These are phyloP conservation scores for Ctenoplectra terminalis DNA, from an alignment of 1,140 invertebrate genomes.

Conservation along the genomic window DNA sequence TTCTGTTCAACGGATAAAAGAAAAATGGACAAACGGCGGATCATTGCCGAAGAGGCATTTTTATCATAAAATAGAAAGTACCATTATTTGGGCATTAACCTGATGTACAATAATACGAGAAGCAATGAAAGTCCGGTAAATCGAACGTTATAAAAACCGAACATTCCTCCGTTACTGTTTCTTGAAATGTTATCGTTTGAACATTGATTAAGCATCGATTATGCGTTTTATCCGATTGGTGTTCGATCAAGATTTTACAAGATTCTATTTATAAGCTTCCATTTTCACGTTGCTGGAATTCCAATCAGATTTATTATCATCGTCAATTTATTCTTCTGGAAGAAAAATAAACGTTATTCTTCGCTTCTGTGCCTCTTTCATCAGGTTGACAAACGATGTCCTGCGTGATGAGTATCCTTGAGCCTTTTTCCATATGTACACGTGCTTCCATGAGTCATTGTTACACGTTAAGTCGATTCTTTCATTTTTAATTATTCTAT, in stretches of 20 bases:
- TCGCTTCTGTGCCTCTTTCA: not conserved
- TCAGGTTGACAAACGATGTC: slow-evolving; percentile 10
- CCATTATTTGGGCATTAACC: slow-evolving; percentile 12
- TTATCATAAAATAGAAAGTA: slow-evolving; percentile 22
- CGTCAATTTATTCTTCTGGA: not conserved
- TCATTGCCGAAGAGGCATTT: not conserved
- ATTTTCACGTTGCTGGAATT: not conserved
- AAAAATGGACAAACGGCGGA: not conserved
- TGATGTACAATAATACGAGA: not conserved
- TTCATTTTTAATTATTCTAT: not conserved
- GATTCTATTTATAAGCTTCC: not conserved
- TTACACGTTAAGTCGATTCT: not conserved
- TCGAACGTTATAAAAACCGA: not conserved
- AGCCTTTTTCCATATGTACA: slow-evolving; percentile 19
- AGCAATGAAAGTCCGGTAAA: not conserved
- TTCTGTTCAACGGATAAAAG: not conserved
- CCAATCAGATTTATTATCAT: not conserved
- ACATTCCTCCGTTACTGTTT: not conserved
- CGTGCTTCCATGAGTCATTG: not conserved
- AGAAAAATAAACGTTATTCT: not conserved
- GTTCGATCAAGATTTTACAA: not conserved
- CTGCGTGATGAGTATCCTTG: slow-evolving; percentile 43
- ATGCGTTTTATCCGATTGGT: not conserved
- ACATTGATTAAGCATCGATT: not conserved
- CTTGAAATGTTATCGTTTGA: not conserved